Percentiles rank a stretch among this genome's conserved stretches.
phyloP scores from a whole-genome alignment of 2,113 vertebrate genomes.

The Copsychus sechellarum region DNA sequence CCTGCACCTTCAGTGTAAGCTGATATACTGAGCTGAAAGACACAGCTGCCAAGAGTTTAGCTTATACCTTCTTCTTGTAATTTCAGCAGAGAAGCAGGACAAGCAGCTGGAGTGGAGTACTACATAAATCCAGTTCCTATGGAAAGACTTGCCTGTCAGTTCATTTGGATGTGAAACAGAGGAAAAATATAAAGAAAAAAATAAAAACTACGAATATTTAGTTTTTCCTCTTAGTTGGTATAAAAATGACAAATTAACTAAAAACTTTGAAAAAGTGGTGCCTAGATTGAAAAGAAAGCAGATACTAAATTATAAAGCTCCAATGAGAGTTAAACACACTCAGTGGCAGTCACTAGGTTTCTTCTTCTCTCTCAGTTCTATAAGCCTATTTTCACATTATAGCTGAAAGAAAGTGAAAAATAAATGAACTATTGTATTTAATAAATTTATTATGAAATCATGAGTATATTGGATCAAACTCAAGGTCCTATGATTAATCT shows the following conservation, averaged over 20 bases:
- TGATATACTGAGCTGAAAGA: not conserved
- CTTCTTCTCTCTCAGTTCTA: not conserved
- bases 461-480: not conserved
- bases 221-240: not conserved
- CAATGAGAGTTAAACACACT: not conserved
- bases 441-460: not conserved
- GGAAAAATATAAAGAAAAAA: not conserved
- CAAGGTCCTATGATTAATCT: not conserved
- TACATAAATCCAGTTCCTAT: not conserved
- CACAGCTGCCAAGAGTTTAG: not conserved
- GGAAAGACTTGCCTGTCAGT: not conserved
- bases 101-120: not conserved
- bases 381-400: not conserved
- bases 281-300: not conserved
- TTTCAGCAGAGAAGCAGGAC: not conserved
- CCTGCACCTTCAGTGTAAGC: not conserved
- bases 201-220: not conserved
- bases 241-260: conserved; percentile 3
- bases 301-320: not conserved
- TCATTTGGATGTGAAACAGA: not conserved
- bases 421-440: not conserved
- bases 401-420: not conserved
- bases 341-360: not conserved
- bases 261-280: not conserved
- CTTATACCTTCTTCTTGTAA: not conserved